Evolutionary conservation across 2,797 vertebrate genomes (phyloP).

Genomic region (Coregonus suidteri): DNA sequence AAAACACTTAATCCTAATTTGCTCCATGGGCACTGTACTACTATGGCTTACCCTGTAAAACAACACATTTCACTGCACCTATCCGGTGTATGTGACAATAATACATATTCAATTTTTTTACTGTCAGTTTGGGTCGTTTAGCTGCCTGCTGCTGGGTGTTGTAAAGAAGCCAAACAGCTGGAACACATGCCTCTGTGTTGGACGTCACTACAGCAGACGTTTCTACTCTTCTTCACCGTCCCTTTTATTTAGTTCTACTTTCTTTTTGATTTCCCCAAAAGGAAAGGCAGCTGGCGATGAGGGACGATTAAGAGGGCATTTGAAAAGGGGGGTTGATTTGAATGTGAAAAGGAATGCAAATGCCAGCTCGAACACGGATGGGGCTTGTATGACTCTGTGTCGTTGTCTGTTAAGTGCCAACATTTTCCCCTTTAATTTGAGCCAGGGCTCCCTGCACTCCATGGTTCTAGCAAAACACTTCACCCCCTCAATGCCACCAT

Average conservation of each 20-base stretch:
- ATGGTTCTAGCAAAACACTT: conserved; percentile 24
- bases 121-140: conserved; percentile 51
- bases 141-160: conserved; percentile 17
- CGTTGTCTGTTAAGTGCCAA: background rate
- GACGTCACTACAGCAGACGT: conserved; percentile 17
- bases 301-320: background rate
- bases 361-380: conserved; percentile 15
- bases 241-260: conserved; percentile 32
- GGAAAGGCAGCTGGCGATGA: conserved; percentile 34
- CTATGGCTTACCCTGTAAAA: no score
- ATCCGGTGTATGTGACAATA: no score
- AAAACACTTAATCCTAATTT: no score
- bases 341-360: conserved; percentile 37
- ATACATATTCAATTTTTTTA: background rate
- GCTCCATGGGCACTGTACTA: no score
- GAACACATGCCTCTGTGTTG: conserved; percentile 63
- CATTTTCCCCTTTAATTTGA: background rate
- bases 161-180: conserved; percentile 47
- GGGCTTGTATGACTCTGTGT: conserved; percentile 33
- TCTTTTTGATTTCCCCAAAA: conserved; percentile 20
- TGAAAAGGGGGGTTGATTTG: conserved; percentile 29
- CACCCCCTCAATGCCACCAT: conserved; percentile 9
- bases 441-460: background rate
- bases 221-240: conserved; percentile 9
- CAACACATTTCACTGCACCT: no score